These are phyloP conservation scores for Suncus etruscus DNA, from an alignment of 2,113 vertebrate species.

Conservation along the genomic window DNA sequence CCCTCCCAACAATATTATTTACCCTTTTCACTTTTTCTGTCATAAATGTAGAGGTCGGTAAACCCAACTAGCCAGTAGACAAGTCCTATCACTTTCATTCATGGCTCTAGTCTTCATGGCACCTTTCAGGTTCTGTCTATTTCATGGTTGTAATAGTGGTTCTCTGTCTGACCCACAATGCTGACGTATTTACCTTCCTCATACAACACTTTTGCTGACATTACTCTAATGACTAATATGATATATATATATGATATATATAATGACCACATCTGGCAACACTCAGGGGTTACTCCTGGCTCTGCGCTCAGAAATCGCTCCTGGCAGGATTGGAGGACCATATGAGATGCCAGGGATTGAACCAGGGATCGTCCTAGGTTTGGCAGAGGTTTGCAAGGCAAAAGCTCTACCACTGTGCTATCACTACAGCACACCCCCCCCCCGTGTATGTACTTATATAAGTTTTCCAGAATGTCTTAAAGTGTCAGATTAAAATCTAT, in stretches of 20 bases:
- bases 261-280: too few species aligned
- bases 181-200: not conserved
- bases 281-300: too few species aligned
- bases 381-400: too few species aligned
- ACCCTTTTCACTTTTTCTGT: not conserved
- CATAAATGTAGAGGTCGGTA: not conserved
- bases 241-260: not conserved
- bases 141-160: too few species aligned
- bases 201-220: not conserved
- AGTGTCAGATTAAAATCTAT: conserved; percentile 28
- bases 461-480: conserved; percentile 37
- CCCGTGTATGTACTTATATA: not conserved
- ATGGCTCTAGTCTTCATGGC: not conserved
- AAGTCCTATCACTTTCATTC: not conserved
- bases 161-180: not conserved
- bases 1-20: not conserved
- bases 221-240: not conserved
- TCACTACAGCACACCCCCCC: too few species aligned
- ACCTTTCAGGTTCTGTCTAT: not conserved
- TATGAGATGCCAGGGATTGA: too few species aligned
- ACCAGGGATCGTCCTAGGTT: too few species aligned
- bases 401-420: too few species aligned
- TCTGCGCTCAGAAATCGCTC: too few species aligned
- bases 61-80: not conserved
- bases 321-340: too few species aligned